Conservation (phyloP, 2,888 invertebrate genomes). For the Phlogophora meticulosa region DNA sequence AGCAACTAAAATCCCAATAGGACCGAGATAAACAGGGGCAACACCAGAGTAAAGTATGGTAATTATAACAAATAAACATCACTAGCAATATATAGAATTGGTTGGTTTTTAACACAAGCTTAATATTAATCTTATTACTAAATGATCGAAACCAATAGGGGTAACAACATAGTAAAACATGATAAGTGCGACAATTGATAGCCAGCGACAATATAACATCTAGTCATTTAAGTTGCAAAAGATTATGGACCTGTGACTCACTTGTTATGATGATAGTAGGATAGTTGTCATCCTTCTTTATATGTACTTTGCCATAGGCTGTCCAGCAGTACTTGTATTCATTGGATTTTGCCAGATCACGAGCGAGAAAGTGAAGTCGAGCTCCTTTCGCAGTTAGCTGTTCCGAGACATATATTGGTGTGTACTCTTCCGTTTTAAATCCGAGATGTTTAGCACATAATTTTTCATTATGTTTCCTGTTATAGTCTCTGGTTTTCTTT, state of each 20-base stretch:
- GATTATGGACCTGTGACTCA: constrained; percentile 5
- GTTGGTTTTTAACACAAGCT: neutral
- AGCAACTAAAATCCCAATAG: no score
- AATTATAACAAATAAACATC: no score
- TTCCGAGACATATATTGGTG: neutral
- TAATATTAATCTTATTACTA: neutral
- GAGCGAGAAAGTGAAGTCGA: neutral
- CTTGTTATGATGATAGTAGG: neutral
- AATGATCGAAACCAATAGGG: neutral
- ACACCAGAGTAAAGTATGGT: no score
- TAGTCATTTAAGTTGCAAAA: constrained; percentile 1
- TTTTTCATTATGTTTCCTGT: neutral
- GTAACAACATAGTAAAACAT: neutral
- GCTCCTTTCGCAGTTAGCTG: neutral
- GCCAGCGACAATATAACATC: neutral
- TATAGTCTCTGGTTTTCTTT: no score
- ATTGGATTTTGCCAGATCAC: constrained; percentile 2
- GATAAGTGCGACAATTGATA: neutral
- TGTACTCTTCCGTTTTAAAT: neutral
- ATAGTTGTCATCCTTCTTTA: constrained; percentile 4
- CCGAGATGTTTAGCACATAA: neutral
- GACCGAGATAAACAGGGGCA: no score
- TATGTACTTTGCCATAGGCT: neutral
- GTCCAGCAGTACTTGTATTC: constrained; percentile 1
- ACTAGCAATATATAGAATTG: no score